These are phyloP conservation scores for Pardosa pseudoannulata DNA, from an alignment of 2,888 invertebrate genomes.

Conservation along the genomic window DNA sequence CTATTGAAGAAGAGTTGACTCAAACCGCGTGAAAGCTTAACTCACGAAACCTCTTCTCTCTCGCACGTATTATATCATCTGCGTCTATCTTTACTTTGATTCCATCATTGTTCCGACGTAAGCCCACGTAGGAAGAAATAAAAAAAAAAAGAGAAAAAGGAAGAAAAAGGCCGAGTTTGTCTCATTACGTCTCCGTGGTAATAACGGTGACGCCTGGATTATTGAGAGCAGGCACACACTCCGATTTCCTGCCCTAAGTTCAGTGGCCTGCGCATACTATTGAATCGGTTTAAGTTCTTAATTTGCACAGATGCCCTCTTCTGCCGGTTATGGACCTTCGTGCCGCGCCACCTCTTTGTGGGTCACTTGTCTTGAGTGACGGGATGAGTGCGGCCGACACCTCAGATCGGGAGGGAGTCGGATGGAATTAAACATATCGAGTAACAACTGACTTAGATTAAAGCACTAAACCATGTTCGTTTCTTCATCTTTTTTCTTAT, in stretches of 20 bases:
- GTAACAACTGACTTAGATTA: neutral
- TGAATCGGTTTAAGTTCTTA: neutral
- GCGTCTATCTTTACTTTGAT: neutral
- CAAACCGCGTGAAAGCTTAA: no score
- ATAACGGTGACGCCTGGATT: slow-evolving; percentile 5
- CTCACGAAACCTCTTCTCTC: no score
- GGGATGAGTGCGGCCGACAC: neutral
- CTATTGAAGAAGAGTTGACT: no score
- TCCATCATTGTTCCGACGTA: neutral
- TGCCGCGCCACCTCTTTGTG: neutral
- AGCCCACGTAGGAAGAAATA: no score
- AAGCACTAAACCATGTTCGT: no score
- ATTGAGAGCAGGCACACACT: neutral
- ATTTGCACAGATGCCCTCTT: neutral
- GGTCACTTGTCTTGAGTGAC: slow-evolving; percentile 12
- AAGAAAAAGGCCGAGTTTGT: slow-evolving; percentile 1
- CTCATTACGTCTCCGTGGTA: neutral
- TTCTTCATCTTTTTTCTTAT: no score
- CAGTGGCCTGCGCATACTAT: neutral
- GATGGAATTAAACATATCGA: neutral
- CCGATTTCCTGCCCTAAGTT: neutral
- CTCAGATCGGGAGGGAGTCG: no score
- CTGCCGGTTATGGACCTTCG: neutral
- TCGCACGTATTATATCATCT: no score
- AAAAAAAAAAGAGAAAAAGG: no score